These are phyloP conservation scores for Porites evermanni DNA, from an alignment of 92 coral and sea anemone genomes.

Conservation along the genomic window DNA sequence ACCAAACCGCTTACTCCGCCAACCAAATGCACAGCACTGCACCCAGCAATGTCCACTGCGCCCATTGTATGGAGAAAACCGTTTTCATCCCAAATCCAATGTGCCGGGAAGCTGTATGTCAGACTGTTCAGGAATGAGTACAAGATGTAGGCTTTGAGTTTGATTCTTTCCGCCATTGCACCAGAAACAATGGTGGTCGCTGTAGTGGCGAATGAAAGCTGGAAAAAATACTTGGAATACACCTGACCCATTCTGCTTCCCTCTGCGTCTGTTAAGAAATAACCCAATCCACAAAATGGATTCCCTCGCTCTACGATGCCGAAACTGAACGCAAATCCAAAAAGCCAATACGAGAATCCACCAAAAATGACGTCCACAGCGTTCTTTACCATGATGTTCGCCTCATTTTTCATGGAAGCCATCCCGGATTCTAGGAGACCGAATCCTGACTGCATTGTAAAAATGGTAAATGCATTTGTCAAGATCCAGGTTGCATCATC, in stretches of 20 bases:
- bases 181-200: slow-evolving; percentile 96
- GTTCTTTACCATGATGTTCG: slow-evolving; percentile 94
- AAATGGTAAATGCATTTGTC: slow-evolving; percentile 85
- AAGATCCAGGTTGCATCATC: slow-evolving; percentile 90
- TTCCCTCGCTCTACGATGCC: slow-evolving; percentile 64
- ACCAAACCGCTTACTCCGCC: slow-evolving; percentile 88
- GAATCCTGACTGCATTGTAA: slow-evolving; percentile 92
- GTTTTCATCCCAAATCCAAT: slow-evolving; percentile 87
- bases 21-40: slow-evolving; percentile 88
- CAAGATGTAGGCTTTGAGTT: slow-evolving; percentile 78
- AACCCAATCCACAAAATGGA: slow-evolving; percentile 79
- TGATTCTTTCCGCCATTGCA: slow-evolving; percentile 94
- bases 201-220: slow-evolving; percentile 89
- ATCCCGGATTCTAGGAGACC: slow-evolving; percentile 87
- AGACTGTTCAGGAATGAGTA: slow-evolving; percentile 86
- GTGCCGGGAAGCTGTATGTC: slow-evolving; percentile 93
- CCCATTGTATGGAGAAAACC: slow-evolving; percentile 80
- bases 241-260: slow-evolving; percentile 79
- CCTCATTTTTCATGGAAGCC: slow-evolving; percentile 92
- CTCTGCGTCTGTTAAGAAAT: slow-evolving; percentile 80
- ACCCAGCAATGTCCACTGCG: slow-evolving; percentile 90
- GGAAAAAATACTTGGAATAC: slow-evolving; percentile 85
- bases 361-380: slow-evolving; percentile 93
- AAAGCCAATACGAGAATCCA: slow-evolving; percentile 89
- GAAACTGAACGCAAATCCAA: slow-evolving; percentile 88